Evolutionary conservation across 23 tunicate species (phyloP), one percentile per base, ranked within the genome.

Genomic region (Pegea sp.): DNA sequence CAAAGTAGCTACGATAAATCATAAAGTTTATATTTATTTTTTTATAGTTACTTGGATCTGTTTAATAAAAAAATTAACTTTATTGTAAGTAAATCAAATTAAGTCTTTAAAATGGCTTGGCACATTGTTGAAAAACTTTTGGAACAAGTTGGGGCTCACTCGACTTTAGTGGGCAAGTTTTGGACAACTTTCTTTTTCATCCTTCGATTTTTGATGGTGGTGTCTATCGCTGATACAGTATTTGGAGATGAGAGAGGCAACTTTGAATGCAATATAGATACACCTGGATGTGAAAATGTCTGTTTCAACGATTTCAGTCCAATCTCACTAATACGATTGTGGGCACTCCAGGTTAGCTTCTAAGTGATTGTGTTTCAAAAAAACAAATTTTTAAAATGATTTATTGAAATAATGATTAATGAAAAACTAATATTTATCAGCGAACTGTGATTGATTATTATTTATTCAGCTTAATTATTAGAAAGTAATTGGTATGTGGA

Each of bases 101-200:
- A n/a, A n/a, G n/a, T n/a, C n/a, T n/a, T n/a, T n/a, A 69, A 22
- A 18, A 89, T 89, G 98, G 98, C 91, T 32, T 89, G 98, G 98
- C 98, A 89, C 38, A 80, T 77, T 60, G 62, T 89, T 21, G 98
- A 89, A 52, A 69, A 70, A 55, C 58, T 89, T 21, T 55, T 89
- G 28, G 78, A 71, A 43, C 91, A 89, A 66, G 90, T 75, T 3
- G 90, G 76, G 0, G 79, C 77, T 33, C 98, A 89, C 28, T 89
- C 98, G 34, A 89, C 98, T n/a, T 56, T 80, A 21, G 77, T 79
- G 26, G 98, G 98, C 29, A 89, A 89, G 51, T 89, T 89, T 49
- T 89, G 88, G 78, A 89, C 75, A 46, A 89, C 98, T 18, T 89
- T 89, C 65, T 89, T 89, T 63, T 80, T 77, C 58, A 76, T 73